phyloP scores from a whole-genome alignment of 2,888 invertebrate species.

The Nycteola revayana region DNA sequence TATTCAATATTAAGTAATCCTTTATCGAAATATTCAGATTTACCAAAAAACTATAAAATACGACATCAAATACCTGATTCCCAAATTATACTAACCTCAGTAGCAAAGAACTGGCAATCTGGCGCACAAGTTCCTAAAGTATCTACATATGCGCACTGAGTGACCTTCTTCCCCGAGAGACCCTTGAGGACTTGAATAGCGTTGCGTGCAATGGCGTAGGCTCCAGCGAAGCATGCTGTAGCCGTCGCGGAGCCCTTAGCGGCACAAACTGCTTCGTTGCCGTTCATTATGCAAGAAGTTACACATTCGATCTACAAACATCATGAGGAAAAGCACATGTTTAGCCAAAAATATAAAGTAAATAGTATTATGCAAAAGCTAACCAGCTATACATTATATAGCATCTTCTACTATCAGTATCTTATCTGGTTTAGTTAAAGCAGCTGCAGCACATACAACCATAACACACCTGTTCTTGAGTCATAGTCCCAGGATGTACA shows the following conservation, averaged over 20 bases:
- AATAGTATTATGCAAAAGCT: too few species aligned
- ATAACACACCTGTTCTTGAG: slow-evolving; percentile 59
- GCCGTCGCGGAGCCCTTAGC: slow-evolving; percentile 52
- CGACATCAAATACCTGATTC: too few species aligned
- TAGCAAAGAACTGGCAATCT: slow-evolving; percentile 66
- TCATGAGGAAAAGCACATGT: too few species aligned
- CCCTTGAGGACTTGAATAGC: slow-evolving; percentile 67
- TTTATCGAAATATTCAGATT: too few species aligned
- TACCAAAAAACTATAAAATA: too few species aligned
- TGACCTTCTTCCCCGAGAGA: slow-evolving; percentile 52
- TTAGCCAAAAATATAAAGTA: too few species aligned
- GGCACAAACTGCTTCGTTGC: slow-evolving; percentile 55
- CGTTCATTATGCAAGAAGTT: slow-evolving; percentile 69
- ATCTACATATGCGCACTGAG: slow-evolving; percentile 68
- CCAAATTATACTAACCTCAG: slow-evolving; percentile 53
- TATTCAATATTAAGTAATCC: too few species aligned
- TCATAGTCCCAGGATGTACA: slow-evolving; percentile 78
- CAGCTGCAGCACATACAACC: not conserved
- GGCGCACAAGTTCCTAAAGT: slow-evolving; percentile 63
- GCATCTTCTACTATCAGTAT: too few species aligned
- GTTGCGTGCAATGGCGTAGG: slow-evolving; percentile 65
- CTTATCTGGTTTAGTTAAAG: too few species aligned
- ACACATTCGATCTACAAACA: slow-evolving; percentile 60
- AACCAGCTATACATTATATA: too few species aligned
- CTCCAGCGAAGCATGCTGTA: slow-evolving; percentile 64